Evolutionary conservation across 2,888 invertebrate genomes (phyloP).

Genomic region (Drosophila paranaensis): DNA sequence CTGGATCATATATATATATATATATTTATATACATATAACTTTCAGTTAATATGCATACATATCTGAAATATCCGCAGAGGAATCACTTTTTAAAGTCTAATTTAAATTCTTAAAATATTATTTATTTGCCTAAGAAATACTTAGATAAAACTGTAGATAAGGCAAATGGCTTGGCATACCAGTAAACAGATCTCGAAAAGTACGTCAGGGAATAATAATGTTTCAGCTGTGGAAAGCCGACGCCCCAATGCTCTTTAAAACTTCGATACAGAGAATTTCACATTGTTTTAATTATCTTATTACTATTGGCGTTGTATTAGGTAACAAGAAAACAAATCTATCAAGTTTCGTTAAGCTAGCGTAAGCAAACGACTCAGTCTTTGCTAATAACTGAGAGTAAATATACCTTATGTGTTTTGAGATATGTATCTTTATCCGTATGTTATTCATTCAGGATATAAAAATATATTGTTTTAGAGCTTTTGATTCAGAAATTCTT

Average conservation of each 20-base stretch:
- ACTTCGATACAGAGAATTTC: background rate
- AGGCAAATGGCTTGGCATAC: slow-evolving; percentile 25
- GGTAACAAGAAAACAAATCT: background rate
- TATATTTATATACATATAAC: background rate
- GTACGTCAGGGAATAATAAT: slow-evolving; percentile 34
- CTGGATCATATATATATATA: background rate
- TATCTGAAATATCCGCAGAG: background rate
- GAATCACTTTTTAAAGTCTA: slow-evolving; percentile 32
- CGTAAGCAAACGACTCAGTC: background rate
- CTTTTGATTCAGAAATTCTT: background rate
- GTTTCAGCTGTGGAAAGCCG: background rate
- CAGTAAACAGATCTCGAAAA: slow-evolving; percentile 24
- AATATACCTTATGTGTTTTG: background rate
- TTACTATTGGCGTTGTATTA: background rate
- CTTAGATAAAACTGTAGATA: slow-evolving; percentile 59
- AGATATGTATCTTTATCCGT: background rate
- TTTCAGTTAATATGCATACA: background rate
- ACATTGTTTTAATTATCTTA: background rate
- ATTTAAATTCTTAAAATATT: slow-evolving; percentile 35
- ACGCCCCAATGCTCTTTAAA: slow-evolving; percentile 15
- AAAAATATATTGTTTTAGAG: background rate
- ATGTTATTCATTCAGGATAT: background rate
- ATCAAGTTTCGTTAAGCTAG: background rate
- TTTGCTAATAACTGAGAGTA: background rate
- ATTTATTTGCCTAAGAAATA: slow-evolving; percentile 53